These are phyloP conservation scores for Lota lota DNA, from an alignment of 2,113 vertebrate species.

Conservation along the genomic window DNA sequence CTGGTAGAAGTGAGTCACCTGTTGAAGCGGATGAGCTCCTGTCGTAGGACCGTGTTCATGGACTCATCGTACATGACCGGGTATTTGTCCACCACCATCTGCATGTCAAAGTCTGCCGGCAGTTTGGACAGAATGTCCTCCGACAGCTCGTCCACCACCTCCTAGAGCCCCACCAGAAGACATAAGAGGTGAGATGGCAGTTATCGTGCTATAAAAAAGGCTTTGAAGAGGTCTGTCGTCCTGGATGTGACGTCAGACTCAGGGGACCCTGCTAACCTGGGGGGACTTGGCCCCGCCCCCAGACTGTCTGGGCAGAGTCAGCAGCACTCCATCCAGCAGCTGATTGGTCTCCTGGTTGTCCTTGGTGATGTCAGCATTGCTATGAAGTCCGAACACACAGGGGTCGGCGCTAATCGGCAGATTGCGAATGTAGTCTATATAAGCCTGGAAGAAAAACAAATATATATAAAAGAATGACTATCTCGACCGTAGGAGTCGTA, in stretches of 20 bases:
- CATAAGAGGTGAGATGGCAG: not conserved
- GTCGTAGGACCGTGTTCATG: slow-evolving; percentile 92
- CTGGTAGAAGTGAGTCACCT: slow-evolving; percentile 64
- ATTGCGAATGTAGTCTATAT: slow-evolving; percentile 80
- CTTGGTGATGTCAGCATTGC: slow-evolving; percentile 92
- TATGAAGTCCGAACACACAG: slow-evolving; percentile 89
- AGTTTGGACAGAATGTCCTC: slow-evolving; percentile 86
- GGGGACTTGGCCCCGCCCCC: slow-evolving; percentile 82
- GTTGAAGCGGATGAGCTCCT: slow-evolving; percentile 91
- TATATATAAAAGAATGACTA: no score
- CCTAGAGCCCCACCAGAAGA: slow-evolving; percentile 61
- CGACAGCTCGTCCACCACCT: slow-evolving; percentile 84
- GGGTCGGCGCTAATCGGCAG: slow-evolving; percentile 84
- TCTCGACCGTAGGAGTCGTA: no score
- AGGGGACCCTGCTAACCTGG: slow-evolving; percentile 75
- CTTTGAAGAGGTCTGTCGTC: not conserved
- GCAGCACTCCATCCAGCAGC: slow-evolving; percentile 83
- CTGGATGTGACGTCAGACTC: not conserved
- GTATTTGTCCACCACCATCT: slow-evolving; percentile 78
- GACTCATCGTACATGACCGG: slow-evolving; percentile 89
- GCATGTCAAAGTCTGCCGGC: slow-evolving; percentile 78
- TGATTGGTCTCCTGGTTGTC: slow-evolving; percentile 94
- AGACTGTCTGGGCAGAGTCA: slow-evolving; percentile 86
- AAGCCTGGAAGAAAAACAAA: slow-evolving; percentile 67
- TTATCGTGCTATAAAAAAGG: not conserved